Evolutionary conservation across 35 echinoderm and acorn worm species (phyloP).

Genomic region (Heliocidaris erythrogramma): DNA sequence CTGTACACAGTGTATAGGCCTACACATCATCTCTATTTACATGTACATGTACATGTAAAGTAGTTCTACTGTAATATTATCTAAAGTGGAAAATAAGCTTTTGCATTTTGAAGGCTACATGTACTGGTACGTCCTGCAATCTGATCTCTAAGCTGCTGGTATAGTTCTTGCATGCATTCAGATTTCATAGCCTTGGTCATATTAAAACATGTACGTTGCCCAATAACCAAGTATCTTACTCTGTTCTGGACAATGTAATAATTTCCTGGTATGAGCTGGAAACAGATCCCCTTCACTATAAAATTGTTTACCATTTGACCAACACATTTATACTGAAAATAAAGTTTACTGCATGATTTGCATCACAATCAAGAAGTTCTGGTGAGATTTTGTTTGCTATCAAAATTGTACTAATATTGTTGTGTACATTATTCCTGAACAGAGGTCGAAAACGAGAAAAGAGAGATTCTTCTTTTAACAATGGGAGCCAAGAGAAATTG

Average conservation of each 20-base stretch:
- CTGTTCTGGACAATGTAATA: not conserved
- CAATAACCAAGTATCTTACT: not conserved
- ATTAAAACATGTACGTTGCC: not conserved
- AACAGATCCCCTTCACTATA: not conserved
- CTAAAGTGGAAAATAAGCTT: not conserved
- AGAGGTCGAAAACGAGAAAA: no score
- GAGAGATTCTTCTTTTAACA: no score
- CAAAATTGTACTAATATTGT: no score
- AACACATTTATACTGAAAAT: not conserved
- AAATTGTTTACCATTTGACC: not conserved
- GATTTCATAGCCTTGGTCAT: not conserved
- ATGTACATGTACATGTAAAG: no score
- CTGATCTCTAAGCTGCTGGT: not conserved
- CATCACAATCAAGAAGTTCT: no score
- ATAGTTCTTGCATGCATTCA: not conserved
- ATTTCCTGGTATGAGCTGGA: not conserved
- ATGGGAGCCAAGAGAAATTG: no score
- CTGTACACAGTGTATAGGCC: not conserved
- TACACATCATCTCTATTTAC: not conserved
- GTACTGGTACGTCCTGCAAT: not conserved
- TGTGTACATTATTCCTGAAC: no score
- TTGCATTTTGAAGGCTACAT: not conserved
- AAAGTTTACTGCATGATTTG: not conserved
- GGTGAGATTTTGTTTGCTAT: no score
- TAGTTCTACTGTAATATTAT: not conserved